Evolutionary conservation across 2,113 vertebrate species (phyloP).

Genomic region (Hucho hucho): DNA sequence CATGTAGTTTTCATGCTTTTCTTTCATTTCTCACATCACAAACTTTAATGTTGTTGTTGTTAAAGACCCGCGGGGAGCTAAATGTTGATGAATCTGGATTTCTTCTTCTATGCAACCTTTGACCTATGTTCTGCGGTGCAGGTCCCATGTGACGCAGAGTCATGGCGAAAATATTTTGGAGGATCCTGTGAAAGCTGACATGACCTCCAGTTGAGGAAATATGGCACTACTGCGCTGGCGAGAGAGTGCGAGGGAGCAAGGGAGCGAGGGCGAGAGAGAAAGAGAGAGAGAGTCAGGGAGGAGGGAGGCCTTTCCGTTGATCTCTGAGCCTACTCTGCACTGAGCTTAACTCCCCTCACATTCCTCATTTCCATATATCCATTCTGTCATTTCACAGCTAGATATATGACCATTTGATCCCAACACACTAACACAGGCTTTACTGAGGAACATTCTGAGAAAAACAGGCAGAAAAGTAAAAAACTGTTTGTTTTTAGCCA

Average conservation of each 20-base stretch:
- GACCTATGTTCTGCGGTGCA: conserved; percentile 41
- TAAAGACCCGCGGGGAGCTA: conserved; percentile 14
- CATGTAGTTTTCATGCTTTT: not conserved
- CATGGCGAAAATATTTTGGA: conserved; percentile 57
- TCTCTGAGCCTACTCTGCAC: conserved; percentile 6
- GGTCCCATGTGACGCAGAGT: conserved; percentile 59
- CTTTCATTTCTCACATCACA: not conserved
- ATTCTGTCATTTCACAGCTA: not conserved
- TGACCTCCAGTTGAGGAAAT: conserved; percentile 48
- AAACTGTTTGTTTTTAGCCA: not conserved
- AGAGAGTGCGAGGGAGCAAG: not conserved
- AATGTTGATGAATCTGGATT: conserved; percentile 57
- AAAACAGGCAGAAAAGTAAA: not conserved
- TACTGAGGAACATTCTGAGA: not conserved
- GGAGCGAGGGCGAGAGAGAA: conserved; percentile 7
- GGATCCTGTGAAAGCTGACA: conserved; percentile 53
- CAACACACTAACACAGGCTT: not conserved
- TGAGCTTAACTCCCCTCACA: conserved; percentile 6
- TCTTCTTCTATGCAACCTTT: conserved; percentile 47
- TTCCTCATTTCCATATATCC: conserved; percentile 12
- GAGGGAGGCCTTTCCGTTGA: conserved; percentile 2
- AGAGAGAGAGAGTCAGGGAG: not conserved
- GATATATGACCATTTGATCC: not conserved
- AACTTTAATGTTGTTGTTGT: not conserved
- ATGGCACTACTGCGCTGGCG: conserved; percentile 8